Conservation (phyloP, 2,113 vertebrate genomes). For the Psilopsiagon aurifrons region DNA sequence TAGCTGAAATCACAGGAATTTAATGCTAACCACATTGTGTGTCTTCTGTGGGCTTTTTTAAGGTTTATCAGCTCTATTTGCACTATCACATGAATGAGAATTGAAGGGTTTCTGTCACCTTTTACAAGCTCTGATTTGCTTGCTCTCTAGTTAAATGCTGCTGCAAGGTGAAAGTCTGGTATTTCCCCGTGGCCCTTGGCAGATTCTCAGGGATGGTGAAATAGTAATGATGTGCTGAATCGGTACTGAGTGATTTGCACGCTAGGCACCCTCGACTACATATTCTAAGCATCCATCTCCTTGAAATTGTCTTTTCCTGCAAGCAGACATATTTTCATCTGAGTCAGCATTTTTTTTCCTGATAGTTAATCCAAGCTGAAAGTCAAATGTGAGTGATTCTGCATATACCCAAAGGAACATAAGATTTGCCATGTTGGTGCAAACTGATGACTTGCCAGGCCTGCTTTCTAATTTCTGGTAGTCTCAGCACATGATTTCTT, state of each 20-base stretch:
- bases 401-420: not conserved
- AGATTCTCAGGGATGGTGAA: not conserved
- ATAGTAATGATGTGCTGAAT: not conserved
- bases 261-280: not conserved
- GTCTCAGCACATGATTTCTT: not conserved
- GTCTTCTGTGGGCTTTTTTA: not conserved
- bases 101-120: conserved; percentile 26
- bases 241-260: not conserved
- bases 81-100: not conserved
- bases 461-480: not conserved
- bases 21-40: not conserved
- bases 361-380: not conserved
- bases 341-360: conserved; percentile 28
- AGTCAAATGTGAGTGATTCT: conserved; percentile 1
- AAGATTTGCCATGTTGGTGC: not conserved
- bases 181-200: not conserved
- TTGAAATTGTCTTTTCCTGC: not conserved
- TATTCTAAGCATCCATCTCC: not conserved
- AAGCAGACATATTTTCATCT: not conserved
- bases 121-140: conserved; percentile 28
- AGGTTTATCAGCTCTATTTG: not conserved
- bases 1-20: not conserved
- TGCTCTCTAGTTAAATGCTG: conserved; percentile 33
- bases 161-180: conserved; percentile 24
- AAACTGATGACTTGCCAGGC: not conserved